phyloP scores from a whole-genome alignment of 1,140 invertebrate species.

The Lordiphosa clarofinis region DNA sequence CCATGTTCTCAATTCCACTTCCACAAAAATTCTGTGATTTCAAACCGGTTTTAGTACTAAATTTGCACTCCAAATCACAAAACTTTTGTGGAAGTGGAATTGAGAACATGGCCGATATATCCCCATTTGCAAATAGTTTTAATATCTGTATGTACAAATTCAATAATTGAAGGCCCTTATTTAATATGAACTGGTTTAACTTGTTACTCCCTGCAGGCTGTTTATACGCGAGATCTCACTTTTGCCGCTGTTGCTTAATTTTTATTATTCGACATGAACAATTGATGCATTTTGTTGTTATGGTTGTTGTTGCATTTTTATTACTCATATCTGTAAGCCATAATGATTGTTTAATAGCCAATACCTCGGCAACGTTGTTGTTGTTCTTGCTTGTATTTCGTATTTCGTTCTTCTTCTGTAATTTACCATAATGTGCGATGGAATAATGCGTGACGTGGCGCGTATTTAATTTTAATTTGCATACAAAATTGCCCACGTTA shows the following conservation, averaged over 20 bases:
- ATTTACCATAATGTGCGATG: conserved; percentile 33
- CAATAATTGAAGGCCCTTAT: conserved; percentile 17
- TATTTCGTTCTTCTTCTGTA: conserved; percentile 34
- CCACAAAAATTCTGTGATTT: too few relatives aligned
- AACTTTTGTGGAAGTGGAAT: too few relatives aligned
- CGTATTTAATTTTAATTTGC: conserved; percentile 66
- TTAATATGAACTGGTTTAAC: conserved; percentile 29
- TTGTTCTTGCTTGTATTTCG: conserved; percentile 15
- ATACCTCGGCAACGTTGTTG: conserved; percentile 24
- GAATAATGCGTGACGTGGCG: conserved; percentile 54
- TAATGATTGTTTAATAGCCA: conserved; percentile 69
- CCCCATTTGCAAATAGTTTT: too few relatives aligned
- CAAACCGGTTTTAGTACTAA: too few relatives aligned
- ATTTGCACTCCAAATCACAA: too few relatives aligned
- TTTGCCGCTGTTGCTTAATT: not conserved
- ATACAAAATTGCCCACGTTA: conserved; percentile 54
- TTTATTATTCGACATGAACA: conserved; percentile 24
- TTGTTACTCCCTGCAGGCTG: conserved; percentile 10
- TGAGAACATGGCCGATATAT: too few relatives aligned
- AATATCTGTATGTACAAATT: not conserved
- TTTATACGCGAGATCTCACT: conserved; percentile 5
- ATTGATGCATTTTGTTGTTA: conserved; percentile 43
- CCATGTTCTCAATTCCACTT: too few relatives aligned
- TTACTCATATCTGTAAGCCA: conserved; percentile 55
- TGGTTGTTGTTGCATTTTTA: conserved; percentile 42